Evolutionary conservation across 37 sponge, comb jelly and placozoan species (phyloP).

Genomic region (Lycopodina hypogea): DNA sequence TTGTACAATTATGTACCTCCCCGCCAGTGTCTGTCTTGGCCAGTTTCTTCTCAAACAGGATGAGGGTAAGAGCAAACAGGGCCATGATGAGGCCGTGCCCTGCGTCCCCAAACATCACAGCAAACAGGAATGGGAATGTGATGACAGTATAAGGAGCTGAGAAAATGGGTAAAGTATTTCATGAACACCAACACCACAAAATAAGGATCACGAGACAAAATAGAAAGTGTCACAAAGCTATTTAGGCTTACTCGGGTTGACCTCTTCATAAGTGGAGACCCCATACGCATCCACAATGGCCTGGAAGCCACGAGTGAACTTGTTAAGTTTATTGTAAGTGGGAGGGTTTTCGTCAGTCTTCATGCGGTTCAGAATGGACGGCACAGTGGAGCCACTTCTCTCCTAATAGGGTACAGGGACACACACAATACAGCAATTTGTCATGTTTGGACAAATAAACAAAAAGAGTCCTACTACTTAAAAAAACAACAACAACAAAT

Average conservation of each 20-base stretch:
- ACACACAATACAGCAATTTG: too few relatives aligned
- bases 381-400: slow-evolving; percentile 84
- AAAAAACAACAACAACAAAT: too few relatives aligned
- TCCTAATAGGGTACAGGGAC: slow-evolving; percentile 62
- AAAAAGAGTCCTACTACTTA: too few relatives aligned
- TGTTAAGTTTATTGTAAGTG: slow-evolving; percentile 92
- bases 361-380: slow-evolving; percentile 92
- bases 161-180: slow-evolving; percentile 9
- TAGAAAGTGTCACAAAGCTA: neutral
- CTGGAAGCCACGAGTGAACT: slow-evolving; percentile 95
- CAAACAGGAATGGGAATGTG: slow-evolving; percentile 99
- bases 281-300: slow-evolving; percentile 98
- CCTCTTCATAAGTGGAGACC: slow-evolving; percentile 88
- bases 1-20: slow-evolving; percentile 68
- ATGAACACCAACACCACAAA: neutral
- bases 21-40: slow-evolving; percentile 59
- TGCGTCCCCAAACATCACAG: slow-evolving; percentile 99
- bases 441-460: too few relatives aligned
- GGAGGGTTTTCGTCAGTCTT: slow-evolving; percentile 78
- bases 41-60: slow-evolving; percentile 86
- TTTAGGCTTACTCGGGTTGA: slow-evolving; percentile 88
- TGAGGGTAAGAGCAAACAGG: slow-evolving; percentile 77
- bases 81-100: slow-evolving; percentile 96
- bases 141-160: slow-evolving; percentile 94
- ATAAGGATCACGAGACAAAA: neutral